These are phyloP conservation scores for Artibeus jamaicensis DNA, from an alignment of 2,797 vertebrate genomes.

Conservation along the genomic window DNA sequence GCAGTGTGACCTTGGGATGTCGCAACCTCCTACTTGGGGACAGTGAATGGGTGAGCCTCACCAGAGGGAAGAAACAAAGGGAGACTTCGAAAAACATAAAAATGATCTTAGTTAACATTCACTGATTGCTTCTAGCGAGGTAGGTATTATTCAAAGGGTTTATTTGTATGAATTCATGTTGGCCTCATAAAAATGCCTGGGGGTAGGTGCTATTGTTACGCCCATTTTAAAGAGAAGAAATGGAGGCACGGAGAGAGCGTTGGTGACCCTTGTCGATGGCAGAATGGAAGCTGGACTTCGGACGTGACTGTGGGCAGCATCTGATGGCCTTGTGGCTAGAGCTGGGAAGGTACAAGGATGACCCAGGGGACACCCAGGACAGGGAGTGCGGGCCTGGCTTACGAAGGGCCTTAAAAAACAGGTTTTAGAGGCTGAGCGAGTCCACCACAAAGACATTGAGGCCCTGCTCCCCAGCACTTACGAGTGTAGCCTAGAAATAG, in stretches of 20 bases:
- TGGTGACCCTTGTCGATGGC: neutral
- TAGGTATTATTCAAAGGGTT: neutral
- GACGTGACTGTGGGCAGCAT: accelerated
- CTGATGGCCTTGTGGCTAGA: neutral
- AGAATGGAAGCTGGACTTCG: neutral
- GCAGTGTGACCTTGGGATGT: neutral
- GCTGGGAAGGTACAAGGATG: neutral
- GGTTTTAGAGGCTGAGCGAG: neutral
- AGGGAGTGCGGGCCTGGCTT: too few species aligned
- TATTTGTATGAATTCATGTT: neutral
- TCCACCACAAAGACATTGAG: neutral
- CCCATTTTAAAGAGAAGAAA: slow-evolving; percentile 37
- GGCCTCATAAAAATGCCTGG: neutral
- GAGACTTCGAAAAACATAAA: neutral
- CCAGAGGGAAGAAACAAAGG: neutral
- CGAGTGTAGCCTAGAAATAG: neutral
- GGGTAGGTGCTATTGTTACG: neutral
- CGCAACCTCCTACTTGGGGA: neutral
- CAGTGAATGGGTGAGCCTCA: neutral
- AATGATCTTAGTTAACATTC: neutral
- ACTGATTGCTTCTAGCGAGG: neutral
- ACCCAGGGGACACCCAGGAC: too few species aligned
- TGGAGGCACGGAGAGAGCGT: neutral
- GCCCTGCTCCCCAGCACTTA: neutral
- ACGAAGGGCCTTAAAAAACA: neutral